phyloP scores from a whole-genome alignment of 2,888 invertebrate species.

The Drosophila longiperda region DNA sequence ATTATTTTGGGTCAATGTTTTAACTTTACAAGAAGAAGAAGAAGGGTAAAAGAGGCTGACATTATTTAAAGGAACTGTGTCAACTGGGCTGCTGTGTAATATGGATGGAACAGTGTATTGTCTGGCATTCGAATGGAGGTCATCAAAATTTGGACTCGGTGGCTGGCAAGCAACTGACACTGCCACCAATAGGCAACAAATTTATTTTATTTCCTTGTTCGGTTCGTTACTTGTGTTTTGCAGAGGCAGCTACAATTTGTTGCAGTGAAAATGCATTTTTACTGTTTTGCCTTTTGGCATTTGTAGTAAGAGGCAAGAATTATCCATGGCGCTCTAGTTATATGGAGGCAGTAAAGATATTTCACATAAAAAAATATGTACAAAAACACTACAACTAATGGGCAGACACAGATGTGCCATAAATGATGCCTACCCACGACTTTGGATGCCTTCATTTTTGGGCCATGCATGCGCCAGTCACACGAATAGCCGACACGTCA shows the following conservation, averaged over 20 bases:
- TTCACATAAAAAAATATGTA: slow-evolving; percentile 45
- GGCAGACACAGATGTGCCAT: slow-evolving; percentile 49
- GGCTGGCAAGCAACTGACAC: slow-evolving; percentile 25
- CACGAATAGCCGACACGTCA: slow-evolving; percentile 64
- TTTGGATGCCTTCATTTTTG: slow-evolving; percentile 50
- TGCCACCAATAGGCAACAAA: slow-evolving; percentile 40
- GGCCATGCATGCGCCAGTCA: slow-evolving; percentile 52
- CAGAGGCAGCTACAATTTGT: slow-evolving; percentile 3
- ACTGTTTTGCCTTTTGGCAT: slow-evolving; percentile 28
- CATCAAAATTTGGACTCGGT: slow-evolving; percentile 37
- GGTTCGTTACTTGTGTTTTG: slow-evolving; percentile 18
- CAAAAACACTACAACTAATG: slow-evolving; percentile 61
- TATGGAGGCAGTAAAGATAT: slow-evolving; percentile 50
- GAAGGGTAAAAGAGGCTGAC: background rate
- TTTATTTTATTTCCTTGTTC: slow-evolving; percentile 56
- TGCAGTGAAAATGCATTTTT: slow-evolving; percentile 31
- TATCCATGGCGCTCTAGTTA: slow-evolving; percentile 47
- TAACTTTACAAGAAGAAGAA: background rate
- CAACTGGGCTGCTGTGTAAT: slow-evolving; percentile 30
- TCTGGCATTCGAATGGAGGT: slow-evolving; percentile 53
- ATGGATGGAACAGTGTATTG: slow-evolving; percentile 20
- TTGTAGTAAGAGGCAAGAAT: slow-evolving; percentile 34
- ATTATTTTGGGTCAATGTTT: background rate
- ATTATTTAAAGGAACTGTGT: slow-evolving; percentile 24
- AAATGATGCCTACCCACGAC: slow-evolving; percentile 38